Base-by-base conservation (phyloP, 2,113 vertebrate species). In the Nothoprocta pentlandii region DNA sequence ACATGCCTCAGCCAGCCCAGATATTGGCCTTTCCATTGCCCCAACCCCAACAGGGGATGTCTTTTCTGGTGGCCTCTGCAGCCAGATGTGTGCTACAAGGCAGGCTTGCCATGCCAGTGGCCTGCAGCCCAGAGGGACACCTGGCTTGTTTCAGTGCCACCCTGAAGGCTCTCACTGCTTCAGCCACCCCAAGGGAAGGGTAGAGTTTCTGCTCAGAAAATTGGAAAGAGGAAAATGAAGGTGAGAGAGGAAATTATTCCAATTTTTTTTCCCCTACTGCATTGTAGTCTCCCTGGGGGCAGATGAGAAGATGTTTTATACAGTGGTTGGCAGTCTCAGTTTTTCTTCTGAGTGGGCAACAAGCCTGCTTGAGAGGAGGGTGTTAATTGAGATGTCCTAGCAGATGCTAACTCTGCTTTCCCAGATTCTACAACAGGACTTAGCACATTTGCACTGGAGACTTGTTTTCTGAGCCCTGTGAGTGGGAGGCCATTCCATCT, bases 301-400 rank as follows among this genome's bases (percentile, higher is more conserved):
- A 58, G 44, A 44, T 68, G 77, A 79, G 69, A 93, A 90, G 12
- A 39, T 13, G 2, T 73, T 92, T 76, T 53, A 17, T 36, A 6
- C 44, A 49, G 69, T 34, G 88, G 74, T 11, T 92, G 77, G 51
- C 64, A 74, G 44, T 46, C 77, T 51, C 4, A 19, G 44, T 85
- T 63, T 25, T 91, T n/a, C 42, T 22, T 30, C 34, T 49, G 39
- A 3, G 6, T 1, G 89, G 79, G 71, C 82, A 90, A 56, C 46
- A 74, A 67, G 32, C 0, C 7, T 79, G 71, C 69, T 85, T 95
- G 56, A 44, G 53, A 79, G 64, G 69, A 78, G 66, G 39, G n/a
- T 79, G 90, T 90, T 88, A 93, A 95, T 59, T 93, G 92, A 97
- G 77, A 79, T 92, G 44, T 34, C 47, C 44, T 62, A 71, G 77